Base-by-base conservation (phyloP, 2,797 vertebrate genomes). In the Rhynchonycteris naso region DNA sequence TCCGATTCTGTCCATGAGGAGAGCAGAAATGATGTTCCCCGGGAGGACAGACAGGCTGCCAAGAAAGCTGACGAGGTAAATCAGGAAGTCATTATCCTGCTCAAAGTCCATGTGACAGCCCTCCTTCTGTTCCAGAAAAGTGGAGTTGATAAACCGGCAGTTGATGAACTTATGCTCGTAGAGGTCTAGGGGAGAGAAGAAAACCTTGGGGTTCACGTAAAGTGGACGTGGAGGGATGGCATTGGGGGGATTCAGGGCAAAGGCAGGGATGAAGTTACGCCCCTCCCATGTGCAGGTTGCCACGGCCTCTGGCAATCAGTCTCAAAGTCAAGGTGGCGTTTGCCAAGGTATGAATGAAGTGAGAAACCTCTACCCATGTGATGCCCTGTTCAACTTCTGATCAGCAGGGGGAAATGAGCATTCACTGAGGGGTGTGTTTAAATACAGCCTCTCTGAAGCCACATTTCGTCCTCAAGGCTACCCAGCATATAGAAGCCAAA, bases 1-100 rank as follows among this genome's bases (percentile, higher is more conserved):
- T 96, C 99, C 99, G 0, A 99, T 98, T 97, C 99, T 99, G 96
- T 99, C 99, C 99, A 99, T 99, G 95, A 99, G 99, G 87, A 99
- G 93, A 0, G 99, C 99, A 9, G 99, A 99, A 96, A 99, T 97
- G 96, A 99, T 99, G 98, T 99, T 99, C 81, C 99, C 99, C 0
- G 99, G 99, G 95, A 99, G 97, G 94, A 99, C 99, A 0, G 99
- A 99, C 90, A 99, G 98, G 81, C 99, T 99, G 71, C 99, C 99
- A 90, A 99, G 98, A 97, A 99, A 99, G 98, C 99, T 99, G 98
- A 99, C 99, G 54, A 99, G 97, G 98, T 99, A 99, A 97, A 99
- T 99, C 63, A 99, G 97, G 18, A 99, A 99, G 98, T 99, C 99
- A 0, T 99, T 99, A 94, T 99, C 99, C 94, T 99, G 99, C 96